Base-by-base conservation (phyloP, 2,888 invertebrate species). In the Ypsolopha sequella region DNA sequence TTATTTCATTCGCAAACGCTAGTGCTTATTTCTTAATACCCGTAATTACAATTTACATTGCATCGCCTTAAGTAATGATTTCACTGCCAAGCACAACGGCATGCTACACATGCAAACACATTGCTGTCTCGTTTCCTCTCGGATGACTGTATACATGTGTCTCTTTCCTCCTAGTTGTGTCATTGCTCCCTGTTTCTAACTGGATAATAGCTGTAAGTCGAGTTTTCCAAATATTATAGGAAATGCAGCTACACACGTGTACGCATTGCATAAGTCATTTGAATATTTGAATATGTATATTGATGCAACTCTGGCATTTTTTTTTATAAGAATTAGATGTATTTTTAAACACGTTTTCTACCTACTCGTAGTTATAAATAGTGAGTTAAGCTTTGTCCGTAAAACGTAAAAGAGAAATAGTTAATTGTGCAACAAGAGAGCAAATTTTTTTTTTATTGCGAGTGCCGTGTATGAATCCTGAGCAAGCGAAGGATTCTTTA, bases 41-140 rank as follows among this genome's bases (percentile, higher is more conserved):
- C 11, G 35, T 35, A 34, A 46, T 46, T 46, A 46, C 41, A 8
- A 8, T 35, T 14, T 48, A 36, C 36, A 36, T 34, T 34, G 14
- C 39, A 10, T 33, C 39, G 39, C 39, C 39, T 39, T 49, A 13
- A 39, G 49, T 10, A 36, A 9, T 13, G 6, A 41, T 49, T 49
- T 49, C 49, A 49, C 49, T 49, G 41, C 33, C 38, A 48, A 8
- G 49, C 34, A 33, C 49, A 41, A 7, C 13, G 24, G 35, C 46
- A 24, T 79, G 56, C 61, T 61, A 56, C 52, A 64, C 64, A 61
- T 57, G 66, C 61, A 68, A 65, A 68, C 59, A 63, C 39, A 6
- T 46, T 10, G 13, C 56, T 53, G 55, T 67, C 73, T 62, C 66
- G 54, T 54, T 70, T 62, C 48, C 59, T 33, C 50, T 49, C 54